Conservation (phyloP, 2,888 invertebrate genomes). For the Andrena praecox region DNA sequence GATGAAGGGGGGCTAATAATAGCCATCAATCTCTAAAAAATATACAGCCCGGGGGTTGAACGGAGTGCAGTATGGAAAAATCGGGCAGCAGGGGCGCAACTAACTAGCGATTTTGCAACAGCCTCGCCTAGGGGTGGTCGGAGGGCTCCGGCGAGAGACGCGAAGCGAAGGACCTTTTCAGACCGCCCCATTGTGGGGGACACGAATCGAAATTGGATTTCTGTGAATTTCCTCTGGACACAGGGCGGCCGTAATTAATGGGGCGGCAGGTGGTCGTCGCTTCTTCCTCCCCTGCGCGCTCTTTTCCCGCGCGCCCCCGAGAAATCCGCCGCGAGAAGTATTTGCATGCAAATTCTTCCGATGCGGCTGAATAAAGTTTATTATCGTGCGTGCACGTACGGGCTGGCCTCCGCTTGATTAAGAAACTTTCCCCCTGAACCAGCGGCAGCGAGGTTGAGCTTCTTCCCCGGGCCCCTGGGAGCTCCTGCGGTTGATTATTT, state of each 20-base stretch:
- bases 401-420: slow-evolving; percentile 17
- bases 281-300: not conserved
- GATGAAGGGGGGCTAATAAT: not conserved
- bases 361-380: slow-evolving; percentile 6
- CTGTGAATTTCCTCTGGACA: not conserved
- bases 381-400: slow-evolving; percentile 16
- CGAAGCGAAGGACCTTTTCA: not conserved
- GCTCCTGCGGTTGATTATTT: not conserved
- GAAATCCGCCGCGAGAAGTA: not conserved
- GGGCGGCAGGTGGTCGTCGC: too few species aligned
- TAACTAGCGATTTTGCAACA: too few species aligned
- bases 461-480: not conserved
- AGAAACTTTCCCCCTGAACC: slow-evolving; percentile 12
- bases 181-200: not conserved
- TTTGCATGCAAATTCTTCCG: slow-evolving; percentile 25
- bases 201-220: not conserved
- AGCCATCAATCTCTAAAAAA: not conserved
- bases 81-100: not conserved
- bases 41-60: not conserved
- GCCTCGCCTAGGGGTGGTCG: too few species aligned
- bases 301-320: not conserved
- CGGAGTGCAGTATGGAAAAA: not conserved
- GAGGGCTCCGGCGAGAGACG: too few species aligned
- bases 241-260: slow-evolving; percentile 2
- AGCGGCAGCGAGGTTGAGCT: not conserved